A percentile compares a stretch with the other conserved stretches of the same genome.
These are phyloP conservation scores for Glyphotaelius pellucidus DNA, from an alignment of 2,888 invertebrate genomes.

Conservation along the genomic window DNA sequence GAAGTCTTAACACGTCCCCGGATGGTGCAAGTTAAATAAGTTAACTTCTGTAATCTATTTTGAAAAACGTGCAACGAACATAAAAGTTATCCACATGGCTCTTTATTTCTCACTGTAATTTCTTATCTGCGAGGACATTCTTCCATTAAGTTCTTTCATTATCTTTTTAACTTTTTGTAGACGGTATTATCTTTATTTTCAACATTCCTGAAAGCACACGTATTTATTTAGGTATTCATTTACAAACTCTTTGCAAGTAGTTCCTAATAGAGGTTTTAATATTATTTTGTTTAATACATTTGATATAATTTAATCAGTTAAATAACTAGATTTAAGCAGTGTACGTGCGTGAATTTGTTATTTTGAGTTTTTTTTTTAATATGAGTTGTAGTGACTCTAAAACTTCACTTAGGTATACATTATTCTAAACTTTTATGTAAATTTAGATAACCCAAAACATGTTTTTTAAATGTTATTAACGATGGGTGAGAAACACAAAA, in stretches of 20 bases:
- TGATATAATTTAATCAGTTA: no score
- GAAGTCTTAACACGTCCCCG: conserved; percentile 8
- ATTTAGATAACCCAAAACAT: no score
- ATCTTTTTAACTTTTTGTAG: neutral
- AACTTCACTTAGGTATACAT: no score
- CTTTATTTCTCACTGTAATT: conserved; percentile 2
- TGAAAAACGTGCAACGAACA: conserved; percentile 16
- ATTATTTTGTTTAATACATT: neutral
- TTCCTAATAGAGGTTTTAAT: neutral
- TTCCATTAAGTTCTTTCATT: neutral
- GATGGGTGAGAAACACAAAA: no score
- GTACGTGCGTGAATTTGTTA: no score
- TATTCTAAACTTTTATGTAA: no score
- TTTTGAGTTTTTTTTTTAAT: no score
- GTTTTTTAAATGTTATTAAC: no score
- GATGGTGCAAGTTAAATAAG: conserved; percentile 26
- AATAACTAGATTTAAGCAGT: no score
- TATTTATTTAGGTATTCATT: neutral
- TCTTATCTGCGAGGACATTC: neutral
- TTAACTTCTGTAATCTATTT: conserved; percentile 23
- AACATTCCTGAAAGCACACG: neutral
- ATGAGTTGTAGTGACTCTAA: no score
- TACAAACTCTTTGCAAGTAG: neutral
- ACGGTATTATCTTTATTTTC: neutral
- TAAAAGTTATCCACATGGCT: conserved; percentile 9